These are phyloP conservation scores for Colletes collaris DNA, from an alignment of 2,888 invertebrate genomes.

Conservation along the genomic window DNA sequence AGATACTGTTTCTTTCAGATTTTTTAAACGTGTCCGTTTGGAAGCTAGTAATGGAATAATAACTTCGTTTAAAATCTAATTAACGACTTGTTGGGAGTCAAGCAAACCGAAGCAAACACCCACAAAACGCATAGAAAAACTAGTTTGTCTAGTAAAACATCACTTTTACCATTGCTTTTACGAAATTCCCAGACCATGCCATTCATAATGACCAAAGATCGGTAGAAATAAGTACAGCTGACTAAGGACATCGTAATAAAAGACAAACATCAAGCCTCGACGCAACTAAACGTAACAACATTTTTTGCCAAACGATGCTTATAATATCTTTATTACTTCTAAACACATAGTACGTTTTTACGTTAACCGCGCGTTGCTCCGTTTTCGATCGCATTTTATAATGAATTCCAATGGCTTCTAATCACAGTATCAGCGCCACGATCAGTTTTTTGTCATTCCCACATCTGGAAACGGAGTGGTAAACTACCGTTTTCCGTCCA, in stretches of 20 bases:
- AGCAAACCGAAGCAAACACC: too few relatives aligned
- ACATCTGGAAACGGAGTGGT: neutral
- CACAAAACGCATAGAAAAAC: too few relatives aligned
- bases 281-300: neutral
- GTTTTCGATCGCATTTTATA: conserved; percentile 46
- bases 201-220: neutral
- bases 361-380: conserved; percentile 1
- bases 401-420: conserved; percentile 62
- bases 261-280: neutral
- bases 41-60: too few relatives aligned
- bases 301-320: neutral
- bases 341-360: neutral
- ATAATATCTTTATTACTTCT: conserved; percentile 29
- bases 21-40: too few relatives aligned
- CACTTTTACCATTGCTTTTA: too few relatives aligned
- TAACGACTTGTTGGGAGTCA: too few relatives aligned
- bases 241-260: too few relatives aligned
- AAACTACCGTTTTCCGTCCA: neutral
- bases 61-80: too few relatives aligned
- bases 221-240: too few relatives aligned
- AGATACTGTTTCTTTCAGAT: too few relatives aligned
- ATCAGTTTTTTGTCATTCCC: neutral
- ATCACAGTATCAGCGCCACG: conserved; percentile 26
- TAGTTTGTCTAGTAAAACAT: too few relatives aligned
- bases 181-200: neutral